A percentile compares a stretch with the other conserved stretches of the same genome.
Evolutionary conservation across 2,113 vertebrate species (phyloP).

Genomic region (Pituophis catenifer): DNA sequence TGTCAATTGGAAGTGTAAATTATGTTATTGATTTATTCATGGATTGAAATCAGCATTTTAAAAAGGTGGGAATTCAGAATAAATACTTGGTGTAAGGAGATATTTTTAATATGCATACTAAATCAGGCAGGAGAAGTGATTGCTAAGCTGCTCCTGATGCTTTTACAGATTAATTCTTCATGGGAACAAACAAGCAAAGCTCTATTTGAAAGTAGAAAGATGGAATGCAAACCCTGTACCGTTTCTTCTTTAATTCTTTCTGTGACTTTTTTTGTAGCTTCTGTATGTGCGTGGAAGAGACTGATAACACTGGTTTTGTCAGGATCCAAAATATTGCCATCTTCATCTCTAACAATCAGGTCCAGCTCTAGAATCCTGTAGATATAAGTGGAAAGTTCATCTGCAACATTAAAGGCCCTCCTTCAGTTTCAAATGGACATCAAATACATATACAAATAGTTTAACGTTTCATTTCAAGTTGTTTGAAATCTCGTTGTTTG

Average conservation of each 20-base stretch:
- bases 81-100: background rate
- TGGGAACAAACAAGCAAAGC: background rate
- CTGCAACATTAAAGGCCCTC: background rate
- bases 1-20: background rate
- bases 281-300: conserved; percentile 90
- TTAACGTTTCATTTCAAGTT: background rate
- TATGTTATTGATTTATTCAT: background rate
- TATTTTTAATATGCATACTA: background rate
- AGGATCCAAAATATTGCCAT: conserved; percentile 94
- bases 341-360: conserved; percentile 87
- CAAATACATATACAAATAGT: background rate
- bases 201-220: background rate
- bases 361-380: conserved; percentile 90
- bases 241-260: conserved; percentile 95
- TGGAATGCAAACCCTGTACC: conserved; percentile 63
- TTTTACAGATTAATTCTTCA: background rate
- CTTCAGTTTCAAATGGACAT: background rate
- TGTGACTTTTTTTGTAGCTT: conserved; percentile 86
- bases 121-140: background rate
- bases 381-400: conserved; percentile 25
- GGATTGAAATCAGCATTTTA: background rate
- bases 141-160: background rate
- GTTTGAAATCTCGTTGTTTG: background rate
- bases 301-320: conserved; percentile 92
- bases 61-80: background rate